Evolutionary conservation across 2,113 vertebrate species (phyloP).

Genomic region (Fulmarus glacialis): DNA sequence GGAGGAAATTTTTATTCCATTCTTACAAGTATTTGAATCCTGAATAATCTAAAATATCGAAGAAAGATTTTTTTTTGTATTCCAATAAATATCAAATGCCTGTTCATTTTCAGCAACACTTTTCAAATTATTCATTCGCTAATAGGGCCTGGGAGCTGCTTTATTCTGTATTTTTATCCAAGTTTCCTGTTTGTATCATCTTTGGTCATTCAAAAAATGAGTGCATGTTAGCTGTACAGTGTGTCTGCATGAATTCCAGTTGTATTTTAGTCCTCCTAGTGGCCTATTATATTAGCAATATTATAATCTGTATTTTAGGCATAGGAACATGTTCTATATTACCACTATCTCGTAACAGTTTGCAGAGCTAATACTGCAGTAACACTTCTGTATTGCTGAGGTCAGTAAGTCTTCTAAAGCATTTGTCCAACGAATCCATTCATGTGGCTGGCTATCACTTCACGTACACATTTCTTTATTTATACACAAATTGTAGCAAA

Average conservation of each 20-base stretch:
- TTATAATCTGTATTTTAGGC: background rate
- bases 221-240: background rate
- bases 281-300: conserved; percentile 35
- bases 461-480: background rate
- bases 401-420: background rate
- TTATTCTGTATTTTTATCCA: conserved; percentile 50
- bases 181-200: background rate
- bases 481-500: background rate
- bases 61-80: background rate
- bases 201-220: background rate
- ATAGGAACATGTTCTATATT: background rate
- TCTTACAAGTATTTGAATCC: background rate
- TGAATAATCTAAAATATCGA: background rate
- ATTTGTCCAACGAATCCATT: background rate
- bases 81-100: background rate
- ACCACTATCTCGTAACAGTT: background rate
- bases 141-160: background rate
- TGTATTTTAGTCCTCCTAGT: conserved; percentile 73
- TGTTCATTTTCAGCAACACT: background rate
- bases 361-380: background rate
- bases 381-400: background rate
- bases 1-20: background rate
- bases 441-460: background rate
- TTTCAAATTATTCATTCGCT: background rate
- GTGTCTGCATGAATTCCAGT: conserved; percentile 26